Evolutionary conservation across 2,888 invertebrate genomes (phyloP), one percentile per base, ranked within the genome.

Genomic region (Pemphredon lugubris): DNA sequence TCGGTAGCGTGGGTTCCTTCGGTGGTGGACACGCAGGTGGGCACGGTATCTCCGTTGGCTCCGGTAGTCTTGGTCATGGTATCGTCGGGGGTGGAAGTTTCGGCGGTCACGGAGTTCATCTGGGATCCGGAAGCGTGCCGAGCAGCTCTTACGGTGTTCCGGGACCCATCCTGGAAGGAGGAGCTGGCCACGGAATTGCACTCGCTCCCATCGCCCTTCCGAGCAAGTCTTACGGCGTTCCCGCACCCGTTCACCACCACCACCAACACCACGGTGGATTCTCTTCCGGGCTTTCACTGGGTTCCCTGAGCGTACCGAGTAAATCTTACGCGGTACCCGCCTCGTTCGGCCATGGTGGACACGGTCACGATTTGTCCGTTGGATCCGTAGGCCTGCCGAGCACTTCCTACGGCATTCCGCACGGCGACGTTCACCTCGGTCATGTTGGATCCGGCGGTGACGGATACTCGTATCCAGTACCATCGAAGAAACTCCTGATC

Each of bases 401-500:
- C 40, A 14, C 21, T 0, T 34, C 32, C 11, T 71, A 42, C 7
- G 40, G 58, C 21, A 40, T 1, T 1, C 68, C 54, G 0, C 2
- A 16, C n/a, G 7, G 42, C 14, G 55, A 34, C 3, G 13, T 55
- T 6, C 40, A 45, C 1, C 3, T 40, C 1, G 45, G 21, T 11
- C 55, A 48, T 13, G 40, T 30, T 9, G 0, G 34, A 5, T 65
- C 65, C 45, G 30, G 45, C 11, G 40, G 1, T 0, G 44, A 16
- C 0, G 82, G 82, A 50, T 82, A 82, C 37, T 75, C 79, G 11
- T 82, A 82, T 16, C 81, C 83, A 0, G 47, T 57, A 0, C 82
- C 82, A 9, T 20, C 67, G 21, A 81, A 75, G 39, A 68, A 75
- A 20, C 55, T 82, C 20, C 0, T 75, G 11, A 6, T 39, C 7